A percentile compares a stretch with the other conserved stretches of the same genome.
These are phyloP conservation scores for Larimichthys polyactis DNA, from an alignment of 2,113 vertebrate species.

Conservation along the genomic window DNA sequence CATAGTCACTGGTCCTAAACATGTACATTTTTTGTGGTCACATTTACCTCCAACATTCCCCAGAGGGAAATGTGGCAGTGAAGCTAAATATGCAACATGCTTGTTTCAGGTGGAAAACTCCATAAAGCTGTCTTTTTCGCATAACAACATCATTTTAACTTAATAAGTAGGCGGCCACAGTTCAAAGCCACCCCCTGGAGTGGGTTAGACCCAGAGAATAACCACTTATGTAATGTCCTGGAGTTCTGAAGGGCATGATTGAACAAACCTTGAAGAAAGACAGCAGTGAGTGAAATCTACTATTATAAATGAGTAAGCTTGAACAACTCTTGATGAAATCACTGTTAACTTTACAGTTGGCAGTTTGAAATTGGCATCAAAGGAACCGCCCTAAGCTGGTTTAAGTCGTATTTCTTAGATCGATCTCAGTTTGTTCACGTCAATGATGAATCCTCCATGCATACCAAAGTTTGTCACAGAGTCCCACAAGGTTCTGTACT, in stretches of 20 bases:
- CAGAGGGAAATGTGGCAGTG: constrained; percentile 60
- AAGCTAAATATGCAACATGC: constrained; percentile 62
- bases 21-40: constrained; percentile 22
- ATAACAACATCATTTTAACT: constrained; percentile 66
- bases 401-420: too few species aligned
- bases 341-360: constrained; percentile 18
- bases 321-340: not conserved
- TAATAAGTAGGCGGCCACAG: constrained; percentile 59
- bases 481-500: too few species aligned
- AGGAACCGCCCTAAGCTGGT: too few species aligned
- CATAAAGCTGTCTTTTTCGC: constrained; percentile 56
- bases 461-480: too few species aligned
- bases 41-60: constrained; percentile 56
- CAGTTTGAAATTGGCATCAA: not conserved
- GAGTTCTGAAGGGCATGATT: constrained; percentile 27
- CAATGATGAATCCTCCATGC: too few species aligned
- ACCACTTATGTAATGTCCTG: constrained; percentile 32
- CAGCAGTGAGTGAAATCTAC: constrained; percentile 23
- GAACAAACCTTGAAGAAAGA: constrained; percentile 23
- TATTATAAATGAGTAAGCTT: constrained; percentile 39
- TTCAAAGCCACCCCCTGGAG: constrained; percentile 48
- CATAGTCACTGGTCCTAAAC: constrained; percentile 39
- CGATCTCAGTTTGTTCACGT: too few species aligned
- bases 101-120: constrained; percentile 61
- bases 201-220: constrained; percentile 24